Conservation (phyloP, 2,113 vertebrate genomes). For the Columba livia region DNA sequence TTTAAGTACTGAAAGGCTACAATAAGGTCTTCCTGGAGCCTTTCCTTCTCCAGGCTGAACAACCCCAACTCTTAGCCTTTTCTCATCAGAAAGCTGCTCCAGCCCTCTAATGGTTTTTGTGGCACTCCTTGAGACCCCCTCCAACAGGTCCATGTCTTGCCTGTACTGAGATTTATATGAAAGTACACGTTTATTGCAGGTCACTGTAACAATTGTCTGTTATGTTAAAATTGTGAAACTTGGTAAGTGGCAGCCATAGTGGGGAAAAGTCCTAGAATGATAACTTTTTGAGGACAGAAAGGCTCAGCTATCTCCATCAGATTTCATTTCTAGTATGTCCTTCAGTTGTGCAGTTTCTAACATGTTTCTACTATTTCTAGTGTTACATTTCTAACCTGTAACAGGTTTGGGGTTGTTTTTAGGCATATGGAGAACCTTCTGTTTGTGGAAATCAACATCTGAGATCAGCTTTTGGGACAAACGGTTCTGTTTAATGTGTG, state of each 20-base stretch:
- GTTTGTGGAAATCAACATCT: not conserved
- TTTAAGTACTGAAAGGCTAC: not conserved
- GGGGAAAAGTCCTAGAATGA: not conserved
- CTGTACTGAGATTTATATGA: not conserved
- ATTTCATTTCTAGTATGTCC: not conserved
- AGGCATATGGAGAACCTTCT: not conserved
- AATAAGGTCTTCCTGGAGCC: accelerated
- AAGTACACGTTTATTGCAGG: not conserved
- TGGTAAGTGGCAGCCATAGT: not conserved
- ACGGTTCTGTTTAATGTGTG: not conserved
- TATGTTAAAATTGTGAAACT: not conserved
- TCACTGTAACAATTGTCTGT: not conserved
- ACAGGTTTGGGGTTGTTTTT: not conserved
- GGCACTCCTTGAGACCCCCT: not conserved
- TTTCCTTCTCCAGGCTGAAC: not conserved
- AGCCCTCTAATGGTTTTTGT: not conserved
- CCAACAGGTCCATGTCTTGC: not conserved
- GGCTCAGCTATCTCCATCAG: not conserved
- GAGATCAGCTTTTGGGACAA: not conserved
- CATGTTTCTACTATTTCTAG: not conserved
- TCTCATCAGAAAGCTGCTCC: not conserved
- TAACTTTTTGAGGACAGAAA: not conserved
- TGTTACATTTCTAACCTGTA: not conserved
- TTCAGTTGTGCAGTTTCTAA: not conserved
- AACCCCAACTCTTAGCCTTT: not conserved